Base-by-base conservation (phyloP, 2,888 invertebrate species). In the Leptinotarsa tumamoca region DNA sequence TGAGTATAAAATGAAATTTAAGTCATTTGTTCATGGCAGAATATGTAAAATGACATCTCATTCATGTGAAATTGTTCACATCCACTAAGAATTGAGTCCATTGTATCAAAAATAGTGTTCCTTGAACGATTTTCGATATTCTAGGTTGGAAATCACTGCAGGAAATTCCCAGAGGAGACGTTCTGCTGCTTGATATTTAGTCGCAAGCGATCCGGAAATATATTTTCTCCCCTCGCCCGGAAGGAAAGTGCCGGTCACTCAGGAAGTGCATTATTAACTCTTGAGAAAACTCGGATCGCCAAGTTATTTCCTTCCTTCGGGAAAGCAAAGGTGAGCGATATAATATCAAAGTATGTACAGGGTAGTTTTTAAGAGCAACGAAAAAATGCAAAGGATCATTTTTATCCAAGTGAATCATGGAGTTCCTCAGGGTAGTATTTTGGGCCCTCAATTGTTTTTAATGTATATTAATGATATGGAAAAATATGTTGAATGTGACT, bases 171-270 rank as follows among this genome's bases (percentile, higher is more conserved):
- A 49, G 73, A 82, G 78, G 84, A 81, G 80, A 80, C 82, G 82
- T 84, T 83, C 81, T 82, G 80, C 80, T 82, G 80, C 80, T 82
- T 82, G 84, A 83, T 83, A 84, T 84, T 84, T 82, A 80, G 81
- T 77, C 79, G 78, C 79, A 70, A 72, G 78, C 78, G 76, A 78
- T 77, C 79, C 76, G 78, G 79, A 80, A 76, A 78, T 77, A 67
- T 77, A 72, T 79, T 78, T 76, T 73, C 75, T 73, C 74, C 75
- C 78, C 74, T 75, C 71, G 74, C 76, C 79, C 74, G 78, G 72
- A 77, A 79, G 77, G 75, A 82, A 78, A 78, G 78, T 76, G 80
- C 76, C 78, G 80, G 74, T 78, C 80, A 79, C 77, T 74, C 75
- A 52, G 78, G 71, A 78, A 72, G 63, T 78, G 74, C 73, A 71